Base-by-base conservation (phyloP, 2,797 vertebrate species). In the Bovichtus diacanthus region DNA sequence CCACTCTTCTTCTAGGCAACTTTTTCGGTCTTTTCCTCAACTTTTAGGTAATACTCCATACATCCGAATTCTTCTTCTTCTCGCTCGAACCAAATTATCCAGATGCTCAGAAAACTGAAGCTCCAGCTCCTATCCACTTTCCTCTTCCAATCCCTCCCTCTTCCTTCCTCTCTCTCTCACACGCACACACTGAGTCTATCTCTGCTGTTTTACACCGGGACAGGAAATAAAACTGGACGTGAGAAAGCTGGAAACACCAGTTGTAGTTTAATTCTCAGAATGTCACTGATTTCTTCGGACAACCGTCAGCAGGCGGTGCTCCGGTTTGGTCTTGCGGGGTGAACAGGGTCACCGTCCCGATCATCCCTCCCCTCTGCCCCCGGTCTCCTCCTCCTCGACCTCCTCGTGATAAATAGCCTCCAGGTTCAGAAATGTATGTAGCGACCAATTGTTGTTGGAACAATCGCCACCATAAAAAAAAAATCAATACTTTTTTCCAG, bases 81-180 rank as follows among this genome's bases (percentile, higher is more conserved):
- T 50, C 31, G 55, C 23, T 8, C 39, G 56, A 5, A 21, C 10
- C 76, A 67, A 56, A 81, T 23, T 23, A 56, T 85, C 77, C 82
- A 86, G 82, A 91, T 86, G 87, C 78, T 74, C 58, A 60, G 64
- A 60, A 81, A 84, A 73, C 65, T 65, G 58, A 83, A 88, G 81
- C 53, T 88, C 76, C 78, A 69, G 78, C 81, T 84, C 51, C 74
- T 70, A 38, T 59, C 46, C 27, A 74, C 88, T 90, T 85, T 83
- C 75, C 82, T 86, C 80, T 76, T 2, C 16, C 84, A 65, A 66
- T 64, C 90, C 86, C 90, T 84, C 85, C 85, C 85, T 82, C 87
- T 89, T 82, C 82, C 87, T 88, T 81, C 81, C 85, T 75, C 29
- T 16, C 1, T 2, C 66, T 4, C 50, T 1, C 61, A 1, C 76